Evolutionary conservation across 2,113 vertebrate species (phyloP).

Genomic region (Anhinga rufa): DNA sequence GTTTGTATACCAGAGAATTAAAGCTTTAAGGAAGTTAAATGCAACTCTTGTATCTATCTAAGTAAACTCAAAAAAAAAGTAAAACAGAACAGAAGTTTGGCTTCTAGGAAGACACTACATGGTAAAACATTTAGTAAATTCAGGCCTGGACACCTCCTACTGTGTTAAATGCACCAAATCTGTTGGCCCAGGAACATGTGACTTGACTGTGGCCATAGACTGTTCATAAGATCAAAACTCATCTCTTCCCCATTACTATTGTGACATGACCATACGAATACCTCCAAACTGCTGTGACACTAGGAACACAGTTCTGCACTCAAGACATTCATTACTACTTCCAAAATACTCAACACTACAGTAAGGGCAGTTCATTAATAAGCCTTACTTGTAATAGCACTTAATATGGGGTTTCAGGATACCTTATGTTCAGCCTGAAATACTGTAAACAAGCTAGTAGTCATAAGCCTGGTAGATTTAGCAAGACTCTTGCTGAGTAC

Average conservation of each 20-base stretch:
- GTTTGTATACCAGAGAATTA: not conserved
- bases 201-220: not conserved
- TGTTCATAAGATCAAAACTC: not conserved
- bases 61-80: not conserved
- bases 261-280: not conserved
- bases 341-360: not conserved
- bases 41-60: not conserved
- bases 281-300: not conserved
- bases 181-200: not conserved
- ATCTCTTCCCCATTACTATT: not conserved
- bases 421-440: not conserved
- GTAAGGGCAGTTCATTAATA: not conserved
- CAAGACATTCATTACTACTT: not conserved
- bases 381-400: too few species aligned
- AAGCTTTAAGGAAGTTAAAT: not conserved
- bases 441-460: not conserved
- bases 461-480: not conserved
- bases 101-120: not conserved
- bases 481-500: not conserved
- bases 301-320: not conserved
- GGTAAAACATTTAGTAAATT: not conserved
- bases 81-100: not conserved
- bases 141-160: not conserved
- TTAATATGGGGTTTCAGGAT: not conserved
- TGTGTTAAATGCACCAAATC: not conserved